Evolutionary conservation across 1,140 invertebrate species (phyloP), one percentile per base, ranked within the genome.

Genomic region (Lepeophtheirus salmonis): DNA sequence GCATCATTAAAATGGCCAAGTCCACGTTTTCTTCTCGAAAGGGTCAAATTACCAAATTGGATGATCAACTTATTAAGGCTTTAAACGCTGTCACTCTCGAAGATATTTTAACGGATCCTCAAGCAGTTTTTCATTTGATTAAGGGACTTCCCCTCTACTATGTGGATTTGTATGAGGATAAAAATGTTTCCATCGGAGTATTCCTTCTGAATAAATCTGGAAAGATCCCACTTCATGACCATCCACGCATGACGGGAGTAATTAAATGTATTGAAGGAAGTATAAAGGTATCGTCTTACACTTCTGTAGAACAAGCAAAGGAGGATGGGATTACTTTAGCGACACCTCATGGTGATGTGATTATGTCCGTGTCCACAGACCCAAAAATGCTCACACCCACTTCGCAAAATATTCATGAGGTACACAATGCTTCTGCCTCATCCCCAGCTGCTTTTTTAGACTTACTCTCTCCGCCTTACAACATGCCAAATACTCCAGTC

Each of bases 241-340:
- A 95, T 72, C 89, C 89, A 17, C 77, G 80, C 56, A 95, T 95
- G 89, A 78, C 84, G 71, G 90, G 89, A 3, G 71, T 94, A 3
- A 72, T 91, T 23, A 90, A 74, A 76, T 86, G 89, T 24, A 74
- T 89, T 53, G 73, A 76, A 64, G 86, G 86, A 0, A 77, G 75
- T 53, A 69, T 87, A 1, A 74, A 73, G 61, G 76, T 89, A 10
- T 75, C 77, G 63, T 83, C 79, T 66, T 88, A 68, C 63, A 71
- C 67, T 17, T 50, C 63, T 4, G 56, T 52, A 50, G 20, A 30
- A 17, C 48, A 55, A 30, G n/a, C n/a, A n/a, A n/a, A n/a, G n/a
- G n/a, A n/a, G n/a, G n/a, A n/a, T n/a, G n/a, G n/a, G n/a, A n/a
- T 55, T 62, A 48, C 61, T 14, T 6, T 59, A 17, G 50, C 16